phyloP scores from a whole-genome alignment of 2,113 vertebrate genomes.

The Ceratotherium simum region DNA sequence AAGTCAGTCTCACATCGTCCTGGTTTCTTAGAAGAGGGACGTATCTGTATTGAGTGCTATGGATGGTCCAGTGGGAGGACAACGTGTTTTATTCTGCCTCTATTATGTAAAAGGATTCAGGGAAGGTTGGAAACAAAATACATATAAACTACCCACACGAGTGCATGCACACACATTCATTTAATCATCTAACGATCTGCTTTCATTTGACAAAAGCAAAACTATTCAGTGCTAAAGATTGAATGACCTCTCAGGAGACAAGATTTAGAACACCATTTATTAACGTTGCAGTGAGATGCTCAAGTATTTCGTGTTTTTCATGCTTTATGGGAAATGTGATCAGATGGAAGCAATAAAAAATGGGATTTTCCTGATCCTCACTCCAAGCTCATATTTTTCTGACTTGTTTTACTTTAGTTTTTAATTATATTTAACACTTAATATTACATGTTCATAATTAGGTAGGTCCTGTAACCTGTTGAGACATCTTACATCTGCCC shows the following conservation, averaged over 20 bases:
- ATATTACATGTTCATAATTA: background rate
- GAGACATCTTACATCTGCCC: background rate
- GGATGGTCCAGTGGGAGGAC: background rate
- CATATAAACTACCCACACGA: constrained; percentile 18
- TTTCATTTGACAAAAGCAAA: constrained; percentile 59
- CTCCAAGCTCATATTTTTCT: background rate
- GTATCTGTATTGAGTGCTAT: background rate
- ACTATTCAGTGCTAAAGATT: constrained; percentile 22
- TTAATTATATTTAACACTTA: constrained; percentile 48
- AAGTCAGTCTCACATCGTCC: background rate
- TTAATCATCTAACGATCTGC: constrained; percentile 43
- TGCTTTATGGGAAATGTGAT: constrained; percentile 20
- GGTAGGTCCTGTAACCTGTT: background rate
- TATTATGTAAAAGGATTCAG: constrained; percentile 55
- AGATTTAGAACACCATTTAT: constrained; percentile 43
- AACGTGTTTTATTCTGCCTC: constrained; percentile 14
- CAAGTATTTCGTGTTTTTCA: constrained; percentile 48
- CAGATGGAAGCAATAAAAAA: constrained; percentile 43
- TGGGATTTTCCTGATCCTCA: background rate
- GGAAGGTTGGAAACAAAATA: constrained; percentile 36
- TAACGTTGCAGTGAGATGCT: constrained; percentile 43
- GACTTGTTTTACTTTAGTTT: constrained; percentile 15
- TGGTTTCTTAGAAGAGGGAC: constrained; percentile 22
- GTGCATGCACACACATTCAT: background rate
- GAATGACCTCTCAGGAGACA: constrained; percentile 51